phyloP scores from a whole-genome alignment of 2,888 invertebrate genomes.

The Pristionchus mayeri region DNA sequence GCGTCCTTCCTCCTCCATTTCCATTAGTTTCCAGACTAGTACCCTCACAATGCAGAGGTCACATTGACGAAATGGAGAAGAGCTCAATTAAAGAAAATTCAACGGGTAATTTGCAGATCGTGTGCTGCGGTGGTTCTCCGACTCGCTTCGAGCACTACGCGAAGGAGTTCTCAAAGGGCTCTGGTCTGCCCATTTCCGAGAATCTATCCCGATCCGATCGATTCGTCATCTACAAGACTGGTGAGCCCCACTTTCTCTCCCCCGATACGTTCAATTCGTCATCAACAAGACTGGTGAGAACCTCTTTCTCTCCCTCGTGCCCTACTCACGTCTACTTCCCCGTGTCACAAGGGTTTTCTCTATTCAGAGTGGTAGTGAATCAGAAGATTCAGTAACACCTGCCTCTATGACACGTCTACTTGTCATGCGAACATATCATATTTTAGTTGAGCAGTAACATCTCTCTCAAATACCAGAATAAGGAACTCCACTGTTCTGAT shows the following conservation, averaged over 20 bases:
- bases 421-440: no score
- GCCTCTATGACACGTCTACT: no score
- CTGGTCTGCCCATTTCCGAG: constrained; percentile 60
- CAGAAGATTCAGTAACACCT: no score
- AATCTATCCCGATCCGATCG: constrained; percentile 78
- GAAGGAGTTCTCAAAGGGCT: constrained; percentile 75
- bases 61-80: no score
- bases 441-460: no score
- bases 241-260: constrained; percentile 53
- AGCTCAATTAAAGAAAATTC: neutral
- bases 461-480: no score
- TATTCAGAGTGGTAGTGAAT: no score
- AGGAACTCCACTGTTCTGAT: no score
- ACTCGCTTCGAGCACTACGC: constrained; percentile 78
- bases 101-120: constrained; percentile 76
- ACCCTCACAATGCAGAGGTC: no score
- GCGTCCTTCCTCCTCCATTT: neutral
- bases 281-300: neutral
- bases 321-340: neutral
- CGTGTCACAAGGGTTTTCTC: no score
- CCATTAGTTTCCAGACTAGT: no score
- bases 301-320: neutral
- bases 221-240: constrained; percentile 78
- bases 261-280: neutral
- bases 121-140: constrained; percentile 78